Conservation (phyloP, 1,140 invertebrate genomes). For the Riptortus pedestris region DNA sequence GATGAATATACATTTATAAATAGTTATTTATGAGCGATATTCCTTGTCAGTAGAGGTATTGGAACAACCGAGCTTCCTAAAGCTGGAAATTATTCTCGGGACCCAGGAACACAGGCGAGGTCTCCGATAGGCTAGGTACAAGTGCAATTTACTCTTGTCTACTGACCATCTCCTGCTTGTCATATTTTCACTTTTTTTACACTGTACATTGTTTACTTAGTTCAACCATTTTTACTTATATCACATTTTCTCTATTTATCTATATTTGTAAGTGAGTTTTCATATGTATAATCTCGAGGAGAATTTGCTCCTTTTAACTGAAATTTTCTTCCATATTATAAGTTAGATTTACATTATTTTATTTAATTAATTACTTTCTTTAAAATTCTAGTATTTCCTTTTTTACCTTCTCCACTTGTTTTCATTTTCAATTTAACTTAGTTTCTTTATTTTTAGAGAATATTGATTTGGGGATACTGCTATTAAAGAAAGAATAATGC, state of each 20-base stretch:
- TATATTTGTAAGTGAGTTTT: not conserved
- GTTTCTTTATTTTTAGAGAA: too few relatives aligned
- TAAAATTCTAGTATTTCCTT: too few relatives aligned
- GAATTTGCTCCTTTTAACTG: too few relatives aligned
- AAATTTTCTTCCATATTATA: too few relatives aligned
- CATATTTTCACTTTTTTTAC: not conserved
- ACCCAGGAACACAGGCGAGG: not conserved
- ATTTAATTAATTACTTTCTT: not conserved
- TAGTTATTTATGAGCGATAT: not conserved
- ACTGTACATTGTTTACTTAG: too few relatives aligned
- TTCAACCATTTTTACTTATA: too few relatives aligned
- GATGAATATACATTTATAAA: not conserved
- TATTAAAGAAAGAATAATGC: too few relatives aligned
- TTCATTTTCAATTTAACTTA: too few relatives aligned
- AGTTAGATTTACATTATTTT: constrained; percentile 4
- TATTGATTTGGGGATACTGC: too few relatives aligned
- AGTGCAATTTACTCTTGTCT: not conserved
- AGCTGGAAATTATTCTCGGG: not conserved
- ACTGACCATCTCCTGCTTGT: constrained; percentile 5
- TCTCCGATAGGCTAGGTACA: constrained; percentile 2
- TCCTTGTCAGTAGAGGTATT: not conserved
- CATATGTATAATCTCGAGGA: not conserved
- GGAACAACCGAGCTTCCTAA: constrained; percentile 9
- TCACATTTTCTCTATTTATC: too few relatives aligned
- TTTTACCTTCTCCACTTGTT: too few relatives aligned